phyloP scores from a whole-genome alignment of 2,113 vertebrate genomes.

The Hypanus sabinus region DNA sequence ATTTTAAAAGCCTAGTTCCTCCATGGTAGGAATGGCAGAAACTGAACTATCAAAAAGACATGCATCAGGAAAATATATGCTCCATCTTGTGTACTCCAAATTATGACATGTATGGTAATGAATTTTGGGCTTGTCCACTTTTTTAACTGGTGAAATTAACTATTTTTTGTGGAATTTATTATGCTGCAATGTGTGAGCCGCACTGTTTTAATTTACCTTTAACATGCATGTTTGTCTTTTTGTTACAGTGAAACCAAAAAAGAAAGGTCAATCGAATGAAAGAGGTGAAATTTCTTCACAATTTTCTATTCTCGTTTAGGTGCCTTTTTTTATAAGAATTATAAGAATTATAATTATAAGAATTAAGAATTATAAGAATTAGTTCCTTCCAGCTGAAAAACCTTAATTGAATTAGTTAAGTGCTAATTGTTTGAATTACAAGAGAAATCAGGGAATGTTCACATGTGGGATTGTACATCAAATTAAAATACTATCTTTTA shows the following conservation, averaged over 20 bases:
- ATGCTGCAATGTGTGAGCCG: background rate
- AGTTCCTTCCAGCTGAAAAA: background rate
- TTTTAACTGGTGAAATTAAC: background rate
- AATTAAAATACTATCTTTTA: background rate
- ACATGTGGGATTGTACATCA: background rate
- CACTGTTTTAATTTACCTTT: background rate
- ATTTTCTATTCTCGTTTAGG: background rate
- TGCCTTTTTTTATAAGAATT: background rate
- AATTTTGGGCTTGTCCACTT: background rate
- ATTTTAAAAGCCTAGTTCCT: too few species aligned
- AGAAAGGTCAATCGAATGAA: background rate
- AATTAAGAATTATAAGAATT: too few species aligned
- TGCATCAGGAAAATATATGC: too few species aligned
- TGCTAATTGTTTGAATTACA: background rate
- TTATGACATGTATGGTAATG: background rate
- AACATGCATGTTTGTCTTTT: background rate
- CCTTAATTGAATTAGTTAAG: background rate
- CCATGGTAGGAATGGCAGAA: too few species aligned
- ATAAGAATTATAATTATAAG: too few species aligned
- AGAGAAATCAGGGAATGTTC: background rate
- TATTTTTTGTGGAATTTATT: background rate
- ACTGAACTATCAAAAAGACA: too few species aligned
- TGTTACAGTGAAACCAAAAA: conserved; percentile 8
- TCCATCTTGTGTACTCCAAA: too few species aligned
- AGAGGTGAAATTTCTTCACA: background rate